phyloP scores from a whole-genome alignment of 1,140 invertebrate genomes.

The Formica selysi region DNA sequence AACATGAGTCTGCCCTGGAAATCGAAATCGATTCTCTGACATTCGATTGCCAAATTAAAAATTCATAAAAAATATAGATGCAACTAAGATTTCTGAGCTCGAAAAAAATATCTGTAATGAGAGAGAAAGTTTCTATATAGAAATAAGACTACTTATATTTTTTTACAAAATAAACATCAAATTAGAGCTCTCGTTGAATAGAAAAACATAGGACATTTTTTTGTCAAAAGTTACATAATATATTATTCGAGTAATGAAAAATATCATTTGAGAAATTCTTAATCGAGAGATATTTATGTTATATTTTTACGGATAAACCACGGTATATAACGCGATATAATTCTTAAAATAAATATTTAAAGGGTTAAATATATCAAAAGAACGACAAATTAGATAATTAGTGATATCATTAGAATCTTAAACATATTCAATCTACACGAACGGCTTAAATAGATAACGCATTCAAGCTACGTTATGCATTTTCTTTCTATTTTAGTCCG shows the following conservation, averaged over 20 bases:
- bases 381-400: background rate
- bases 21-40: background rate
- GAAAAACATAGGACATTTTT: too few species aligned
- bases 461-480: background rate
- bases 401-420: background rate
- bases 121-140: background rate
- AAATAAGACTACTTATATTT: constrained; percentile 6
- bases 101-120: background rate
- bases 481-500: background rate
- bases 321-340: too few species aligned
- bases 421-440: background rate
- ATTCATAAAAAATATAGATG: background rate
- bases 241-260: too few species aligned
- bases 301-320: too few species aligned
- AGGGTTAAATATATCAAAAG: too few species aligned
- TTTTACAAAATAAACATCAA: background rate
- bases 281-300: too few species aligned
- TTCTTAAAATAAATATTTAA: too few species aligned
- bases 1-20: constrained; percentile 87
- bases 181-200: too few species aligned
- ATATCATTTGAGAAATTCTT: too few species aligned
- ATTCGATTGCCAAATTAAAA: background rate
- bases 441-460: background rate
- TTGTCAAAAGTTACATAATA: too few species aligned
- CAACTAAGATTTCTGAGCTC: background rate